Conservation (phyloP, 2,797 vertebrate genomes). For the Xenopus petersii region DNA sequence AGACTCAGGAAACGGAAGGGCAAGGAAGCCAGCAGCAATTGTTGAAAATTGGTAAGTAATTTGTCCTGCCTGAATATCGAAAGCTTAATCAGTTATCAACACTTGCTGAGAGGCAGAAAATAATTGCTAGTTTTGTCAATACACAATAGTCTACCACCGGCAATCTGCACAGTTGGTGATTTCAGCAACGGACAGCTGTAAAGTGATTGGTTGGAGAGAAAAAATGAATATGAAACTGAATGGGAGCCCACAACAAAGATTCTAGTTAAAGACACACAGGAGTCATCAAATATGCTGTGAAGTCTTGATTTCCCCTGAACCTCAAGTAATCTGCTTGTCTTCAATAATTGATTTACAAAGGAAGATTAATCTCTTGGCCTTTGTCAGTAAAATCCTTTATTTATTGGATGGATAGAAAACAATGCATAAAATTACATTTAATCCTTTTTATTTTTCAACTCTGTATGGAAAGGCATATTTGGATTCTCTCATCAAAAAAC, state of each 20-base stretch:
- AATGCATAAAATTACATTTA: no score
- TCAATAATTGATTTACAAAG: background rate
- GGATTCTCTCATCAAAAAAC: no score
- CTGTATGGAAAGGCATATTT: no score
- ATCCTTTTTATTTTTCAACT: no score
- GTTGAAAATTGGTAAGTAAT: constrained; percentile 20
- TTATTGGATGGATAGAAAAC: no score
- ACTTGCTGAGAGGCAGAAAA: constrained; percentile 22
- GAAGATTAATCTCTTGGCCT: background rate
- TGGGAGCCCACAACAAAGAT: background rate
- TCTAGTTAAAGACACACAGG: background rate
- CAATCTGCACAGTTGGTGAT: background rate
- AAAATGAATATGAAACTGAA: background rate
- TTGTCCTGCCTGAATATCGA: constrained; percentile 1
- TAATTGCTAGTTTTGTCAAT: constrained; percentile 21
- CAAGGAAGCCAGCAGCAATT: background rate
- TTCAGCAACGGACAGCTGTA: constrained; percentile 9
- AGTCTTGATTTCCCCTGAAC: background rate
- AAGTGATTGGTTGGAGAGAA: background rate
- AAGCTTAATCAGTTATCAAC: constrained; percentile 30
- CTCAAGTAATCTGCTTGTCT: background rate
- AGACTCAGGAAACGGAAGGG: background rate
- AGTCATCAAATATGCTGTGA: background rate
- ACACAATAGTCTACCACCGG: constrained; percentile 11
- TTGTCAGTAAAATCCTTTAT: background rate